These are phyloP conservation scores for Prolemur simus DNA, from an alignment of 2,113 vertebrate genomes.

Conservation along the genomic window DNA sequence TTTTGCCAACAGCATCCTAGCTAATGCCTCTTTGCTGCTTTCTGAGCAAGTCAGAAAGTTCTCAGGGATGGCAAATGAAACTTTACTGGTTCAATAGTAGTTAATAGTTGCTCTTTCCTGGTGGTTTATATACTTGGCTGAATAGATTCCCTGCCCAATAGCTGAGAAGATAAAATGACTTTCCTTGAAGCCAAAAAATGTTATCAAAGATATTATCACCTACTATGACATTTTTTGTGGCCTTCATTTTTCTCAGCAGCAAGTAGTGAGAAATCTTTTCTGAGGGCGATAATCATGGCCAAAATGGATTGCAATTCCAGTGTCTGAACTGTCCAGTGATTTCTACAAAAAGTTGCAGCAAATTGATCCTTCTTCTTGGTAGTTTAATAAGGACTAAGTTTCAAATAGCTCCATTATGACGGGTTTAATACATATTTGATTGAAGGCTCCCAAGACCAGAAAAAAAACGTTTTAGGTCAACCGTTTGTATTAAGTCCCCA, in stretches of 20 bases:
- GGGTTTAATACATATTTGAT: not conserved
- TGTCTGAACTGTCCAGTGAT: constrained; percentile 33
- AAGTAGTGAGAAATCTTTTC: constrained; percentile 66
- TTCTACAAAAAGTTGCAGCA: constrained; percentile 55
- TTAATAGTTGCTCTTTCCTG: constrained; percentile 65
- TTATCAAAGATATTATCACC: constrained; percentile 75
- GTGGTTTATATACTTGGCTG: constrained; percentile 64
- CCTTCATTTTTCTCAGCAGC: constrained; percentile 74
- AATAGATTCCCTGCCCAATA: constrained; percentile 66
- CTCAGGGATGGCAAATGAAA: constrained; percentile 40
- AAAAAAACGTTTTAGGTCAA: not conserved
- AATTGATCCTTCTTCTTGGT: constrained; percentile 8
- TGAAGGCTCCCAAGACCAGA: not conserved
- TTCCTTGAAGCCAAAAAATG: constrained; percentile 76
- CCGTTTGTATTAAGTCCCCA: not conserved
- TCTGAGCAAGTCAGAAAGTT: not conserved
- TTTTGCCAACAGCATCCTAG: not conserved
- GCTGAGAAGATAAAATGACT: constrained; percentile 73
- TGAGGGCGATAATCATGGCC: constrained; percentile 58
- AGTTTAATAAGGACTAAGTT: not conserved
- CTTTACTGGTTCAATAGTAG: constrained; percentile 58
- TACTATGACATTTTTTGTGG: constrained; percentile 49
- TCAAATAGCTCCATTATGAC: not conserved
- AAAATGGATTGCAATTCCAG: constrained; percentile 56
- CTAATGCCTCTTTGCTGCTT: not conserved